phyloP scores from a whole-genome alignment of 2,888 invertebrate species.

The Anaspis maculata region DNA sequence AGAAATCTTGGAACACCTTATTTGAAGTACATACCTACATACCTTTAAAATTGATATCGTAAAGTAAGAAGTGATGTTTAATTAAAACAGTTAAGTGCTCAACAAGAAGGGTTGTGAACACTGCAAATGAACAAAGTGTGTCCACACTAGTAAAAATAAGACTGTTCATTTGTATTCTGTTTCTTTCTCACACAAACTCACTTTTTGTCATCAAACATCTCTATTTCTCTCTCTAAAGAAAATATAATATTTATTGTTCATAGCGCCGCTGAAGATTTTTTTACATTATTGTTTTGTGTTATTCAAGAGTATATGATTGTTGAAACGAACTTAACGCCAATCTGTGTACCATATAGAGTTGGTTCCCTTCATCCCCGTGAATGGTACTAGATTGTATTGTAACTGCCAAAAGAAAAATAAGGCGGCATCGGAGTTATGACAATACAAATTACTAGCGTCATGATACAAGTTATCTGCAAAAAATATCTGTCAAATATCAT shows the following conservation, averaged over 20 bases:
- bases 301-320: too few relatives aligned
- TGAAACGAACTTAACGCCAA: too few relatives aligned
- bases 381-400: slow-evolving; percentile 19
- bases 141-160: slow-evolving; percentile 25
- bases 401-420: slow-evolving; percentile 26
- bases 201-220: too few relatives aligned
- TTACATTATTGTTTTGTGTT: too few relatives aligned
- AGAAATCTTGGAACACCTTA: slow-evolving; percentile 6
- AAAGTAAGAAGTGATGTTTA: slow-evolving; percentile 20
- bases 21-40: slow-evolving; percentile 10
- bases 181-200: too few relatives aligned
- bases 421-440: slow-evolving; percentile 27
- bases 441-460: slow-evolving; percentile 22
- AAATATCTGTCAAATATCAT: background rate
- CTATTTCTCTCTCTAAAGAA: too few relatives aligned
- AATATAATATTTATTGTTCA: too few relatives aligned
- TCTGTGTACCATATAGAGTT: too few relatives aligned
- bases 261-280: too few relatives aligned
- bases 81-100: slow-evolving; percentile 25
- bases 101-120: slow-evolving; percentile 36
- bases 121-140: slow-evolving; percentile 20
- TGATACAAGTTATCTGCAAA: slow-evolving; percentile 1
- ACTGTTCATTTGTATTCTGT: slow-evolving; percentile 32
- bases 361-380: too few relatives aligned
- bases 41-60: slow-evolving; percentile 26